These are phyloP conservation scores for Chionodraco myersi DNA, from an alignment of 2,113 vertebrate genomes.

Conservation along the genomic window DNA sequence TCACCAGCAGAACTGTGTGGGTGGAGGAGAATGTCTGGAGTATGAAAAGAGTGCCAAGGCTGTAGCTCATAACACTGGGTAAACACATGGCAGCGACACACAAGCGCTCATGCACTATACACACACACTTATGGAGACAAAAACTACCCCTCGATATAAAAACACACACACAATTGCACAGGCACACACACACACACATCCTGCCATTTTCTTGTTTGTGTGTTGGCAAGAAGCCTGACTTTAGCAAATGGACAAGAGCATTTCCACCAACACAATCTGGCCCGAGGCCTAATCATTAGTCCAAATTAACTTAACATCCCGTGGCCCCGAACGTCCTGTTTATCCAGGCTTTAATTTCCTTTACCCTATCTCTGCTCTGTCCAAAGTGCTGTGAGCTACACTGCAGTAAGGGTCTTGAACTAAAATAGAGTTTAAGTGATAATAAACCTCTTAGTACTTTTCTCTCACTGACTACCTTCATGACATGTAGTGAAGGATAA, in stretches of 20 bases:
- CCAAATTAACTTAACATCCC: slow-evolving; percentile 50
- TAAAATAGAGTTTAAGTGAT: slow-evolving; percentile 29
- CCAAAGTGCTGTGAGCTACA: slow-evolving; percentile 25
- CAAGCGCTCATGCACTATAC: slow-evolving; percentile 29
- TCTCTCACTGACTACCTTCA: slow-evolving; percentile 23
- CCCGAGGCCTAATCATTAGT: slow-evolving; percentile 44
- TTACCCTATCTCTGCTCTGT: slow-evolving; percentile 7
- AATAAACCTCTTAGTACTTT: slow-evolving; percentile 33
- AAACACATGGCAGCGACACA: slow-evolving; percentile 67
- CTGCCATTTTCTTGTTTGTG: slow-evolving; percentile 7
- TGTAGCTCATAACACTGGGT: slow-evolving; percentile 70
- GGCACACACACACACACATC: neutral
- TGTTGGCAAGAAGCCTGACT: slow-evolving; percentile 36
- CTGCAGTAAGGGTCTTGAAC: slow-evolving; percentile 10
- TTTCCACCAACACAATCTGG: slow-evolving; percentile 31
- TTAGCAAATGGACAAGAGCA: slow-evolving; percentile 39
- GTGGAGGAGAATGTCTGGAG: slow-evolving; percentile 76
- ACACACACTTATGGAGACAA: slow-evolving; percentile 13
- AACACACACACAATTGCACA: neutral
- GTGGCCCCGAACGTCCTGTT: slow-evolving; percentile 41
- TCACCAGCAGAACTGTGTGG: slow-evolving; percentile 73
- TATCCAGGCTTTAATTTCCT: slow-evolving; percentile 53
- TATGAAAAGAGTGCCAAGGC: slow-evolving; percentile 73
- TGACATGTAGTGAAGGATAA: slow-evolving; percentile 31
- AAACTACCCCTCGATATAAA: slow-evolving; percentile 21